Evolutionary conservation across 2,113 vertebrate genomes (phyloP).

Genomic region (Limnothrissa miodon): DNA sequence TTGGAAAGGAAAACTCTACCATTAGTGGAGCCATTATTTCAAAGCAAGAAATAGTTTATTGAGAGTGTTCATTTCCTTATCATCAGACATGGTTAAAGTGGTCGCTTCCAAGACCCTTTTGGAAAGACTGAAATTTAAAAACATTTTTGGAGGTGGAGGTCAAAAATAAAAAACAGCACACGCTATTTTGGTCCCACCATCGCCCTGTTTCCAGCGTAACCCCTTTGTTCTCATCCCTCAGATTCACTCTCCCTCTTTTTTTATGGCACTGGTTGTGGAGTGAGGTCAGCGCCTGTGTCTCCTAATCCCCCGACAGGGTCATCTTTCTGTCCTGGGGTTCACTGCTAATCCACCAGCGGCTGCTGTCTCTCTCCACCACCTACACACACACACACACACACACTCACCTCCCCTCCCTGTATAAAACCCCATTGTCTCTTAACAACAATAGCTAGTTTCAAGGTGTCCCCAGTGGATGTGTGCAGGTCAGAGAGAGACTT

Average conservation of each 20-base stretch:
- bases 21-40: too few relatives aligned
- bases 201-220: slow-evolving; percentile 27
- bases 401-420: slow-evolving; percentile 37
- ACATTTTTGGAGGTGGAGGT: not conserved
- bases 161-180: not conserved
- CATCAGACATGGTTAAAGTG: too few relatives aligned
- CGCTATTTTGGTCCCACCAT: not conserved
- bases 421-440: slow-evolving; percentile 58
- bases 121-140: too few relatives aligned
- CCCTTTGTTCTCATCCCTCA: slow-evolving; percentile 38
- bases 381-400: slow-evolving; percentile 15
- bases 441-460: slow-evolving; percentile 41
- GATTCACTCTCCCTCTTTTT: slow-evolving; percentile 30
- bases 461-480: slow-evolving; percentile 33
- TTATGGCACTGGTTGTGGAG: slow-evolving; percentile 59
- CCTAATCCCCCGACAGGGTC: slow-evolving; percentile 68
- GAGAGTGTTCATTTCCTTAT: too few relatives aligned
- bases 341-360: slow-evolving; percentile 66
- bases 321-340: slow-evolving; percentile 63
- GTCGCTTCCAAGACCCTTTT: too few relatives aligned
- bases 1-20: too few relatives aligned
- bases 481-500: not conserved
- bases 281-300: slow-evolving; percentile 68
- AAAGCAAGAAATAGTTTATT: too few relatives aligned
- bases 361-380: slow-evolving; percentile 37